phyloP scores from a whole-genome alignment of 2,113 vertebrate species.

The Nannospalax galili region DNA sequence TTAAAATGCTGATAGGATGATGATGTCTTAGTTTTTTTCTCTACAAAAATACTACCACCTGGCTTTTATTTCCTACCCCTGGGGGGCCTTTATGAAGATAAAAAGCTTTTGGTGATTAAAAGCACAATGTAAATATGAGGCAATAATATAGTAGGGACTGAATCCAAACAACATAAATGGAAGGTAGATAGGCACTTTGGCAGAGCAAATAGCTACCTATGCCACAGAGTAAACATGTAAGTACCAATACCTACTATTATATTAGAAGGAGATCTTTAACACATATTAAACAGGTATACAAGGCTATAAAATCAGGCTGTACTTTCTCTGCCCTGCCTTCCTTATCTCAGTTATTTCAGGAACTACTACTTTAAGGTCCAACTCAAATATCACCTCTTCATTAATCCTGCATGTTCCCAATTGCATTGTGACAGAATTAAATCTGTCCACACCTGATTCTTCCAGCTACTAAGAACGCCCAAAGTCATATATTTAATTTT shows the following conservation, averaged over 20 bases:
- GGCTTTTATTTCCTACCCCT: slow-evolving; percentile 59
- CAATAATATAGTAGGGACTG: slow-evolving; percentile 48
- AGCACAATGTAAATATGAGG: slow-evolving; percentile 56
- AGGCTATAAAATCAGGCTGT: slow-evolving; percentile 2
- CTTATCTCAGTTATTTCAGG: background rate
- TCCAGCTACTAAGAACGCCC: background rate
- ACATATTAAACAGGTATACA: slow-evolving; percentile 38
- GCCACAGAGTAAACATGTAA: slow-evolving; percentile 50
- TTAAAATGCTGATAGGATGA: slow-evolving; percentile 23
- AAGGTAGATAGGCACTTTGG: slow-evolving; percentile 61
- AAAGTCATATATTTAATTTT: background rate
- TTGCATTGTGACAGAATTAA: background rate
- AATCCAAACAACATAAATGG: slow-evolving; percentile 68
- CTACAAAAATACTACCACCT: slow-evolving; percentile 51
- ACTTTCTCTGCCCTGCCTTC: background rate
- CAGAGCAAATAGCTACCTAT: slow-evolving; percentile 43
- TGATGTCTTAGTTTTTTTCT: slow-evolving; percentile 47
- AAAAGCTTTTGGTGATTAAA: slow-evolving; percentile 72
- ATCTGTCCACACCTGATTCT: slow-evolving; percentile 9
- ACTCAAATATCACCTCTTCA: slow-evolving; percentile 21
- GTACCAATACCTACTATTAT: slow-evolving; percentile 15
- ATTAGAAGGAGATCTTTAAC: background rate
- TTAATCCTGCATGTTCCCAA: slow-evolving; percentile 2
- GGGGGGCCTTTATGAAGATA: slow-evolving; percentile 2
- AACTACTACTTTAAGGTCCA: slow-evolving; percentile 24